A percentile compares a stretch with the other conserved stretches of the same genome.
phyloP scores from a whole-genome alignment of 2,113 vertebrate genomes.

The Lagopus leucura region DNA sequence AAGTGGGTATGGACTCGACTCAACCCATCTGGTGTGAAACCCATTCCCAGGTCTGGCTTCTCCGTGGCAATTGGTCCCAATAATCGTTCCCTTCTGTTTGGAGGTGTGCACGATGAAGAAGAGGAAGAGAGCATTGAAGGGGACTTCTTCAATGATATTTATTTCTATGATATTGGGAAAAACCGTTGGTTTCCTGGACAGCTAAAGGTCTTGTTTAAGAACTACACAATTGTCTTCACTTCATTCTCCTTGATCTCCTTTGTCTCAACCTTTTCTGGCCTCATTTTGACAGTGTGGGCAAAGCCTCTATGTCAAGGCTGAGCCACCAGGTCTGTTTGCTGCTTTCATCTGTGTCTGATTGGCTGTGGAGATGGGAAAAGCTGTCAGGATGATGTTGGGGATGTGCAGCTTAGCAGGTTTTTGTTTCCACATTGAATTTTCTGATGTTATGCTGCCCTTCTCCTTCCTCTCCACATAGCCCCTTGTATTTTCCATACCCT shows the following conservation, averaged over 20 bases:
- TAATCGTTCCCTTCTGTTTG: slow-evolving; percentile 88
- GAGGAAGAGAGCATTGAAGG: slow-evolving; percentile 93
- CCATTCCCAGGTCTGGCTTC: slow-evolving; percentile 89
- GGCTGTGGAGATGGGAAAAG: neutral
- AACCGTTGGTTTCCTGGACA: slow-evolving; percentile 90
- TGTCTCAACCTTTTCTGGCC: neutral
- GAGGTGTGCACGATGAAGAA: slow-evolving; percentile 94
- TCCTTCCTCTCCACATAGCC: neutral
- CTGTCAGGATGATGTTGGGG: neutral
- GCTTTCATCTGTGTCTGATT: neutral
- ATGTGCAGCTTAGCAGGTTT: neutral
- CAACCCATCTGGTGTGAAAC: slow-evolving; percentile 87
- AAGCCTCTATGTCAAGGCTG: neutral
- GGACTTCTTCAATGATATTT: slow-evolving; percentile 91
- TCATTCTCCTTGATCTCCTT: neutral
- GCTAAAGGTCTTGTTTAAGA: slow-evolving; percentile 80
- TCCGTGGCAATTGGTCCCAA: slow-evolving; percentile 79
- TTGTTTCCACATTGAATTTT: neutral
- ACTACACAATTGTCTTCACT: neutral
- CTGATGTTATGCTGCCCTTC: neutral
- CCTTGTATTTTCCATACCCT: neutral
- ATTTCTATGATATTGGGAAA: slow-evolving; percentile 86
- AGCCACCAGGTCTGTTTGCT: neutral
- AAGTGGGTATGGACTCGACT: slow-evolving; percentile 90
- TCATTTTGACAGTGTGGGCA: neutral